Percentiles rank a stretch among this genome's conserved stretches.
These are phyloP conservation scores for Muscina levida DNA, from an alignment of 2,888 invertebrate species.

Conservation along the genomic window DNA sequence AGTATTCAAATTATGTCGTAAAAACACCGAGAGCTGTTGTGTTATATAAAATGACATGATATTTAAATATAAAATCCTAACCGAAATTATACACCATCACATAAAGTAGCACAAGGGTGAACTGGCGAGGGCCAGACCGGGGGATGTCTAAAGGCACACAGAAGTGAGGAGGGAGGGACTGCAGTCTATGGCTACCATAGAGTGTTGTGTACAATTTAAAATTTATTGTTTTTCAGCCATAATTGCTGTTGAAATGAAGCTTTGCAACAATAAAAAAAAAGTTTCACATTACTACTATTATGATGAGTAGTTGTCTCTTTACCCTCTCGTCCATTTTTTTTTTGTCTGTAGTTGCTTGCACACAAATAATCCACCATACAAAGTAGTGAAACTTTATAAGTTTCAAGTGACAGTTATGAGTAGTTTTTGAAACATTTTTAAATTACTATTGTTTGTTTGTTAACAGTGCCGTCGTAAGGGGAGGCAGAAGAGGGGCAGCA, in stretches of 20 bases:
- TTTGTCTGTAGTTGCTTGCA: no score
- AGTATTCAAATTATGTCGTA: slow-evolving; percentile 51
- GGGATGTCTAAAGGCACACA: neutral
- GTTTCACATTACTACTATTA: slow-evolving; percentile 55
- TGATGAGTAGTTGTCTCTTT: no score
- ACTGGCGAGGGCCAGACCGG: neutral
- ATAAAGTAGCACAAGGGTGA: no score
- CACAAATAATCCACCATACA: no score
- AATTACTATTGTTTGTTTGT: slow-evolving; percentile 42
- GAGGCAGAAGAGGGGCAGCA: neutral
- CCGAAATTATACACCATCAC: slow-evolving; percentile 21
- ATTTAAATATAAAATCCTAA: slow-evolving; percentile 52
- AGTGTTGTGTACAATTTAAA: slow-evolving; percentile 51
- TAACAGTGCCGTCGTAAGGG: slow-evolving; percentile 4
- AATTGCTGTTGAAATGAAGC: slow-evolving; percentile 57
- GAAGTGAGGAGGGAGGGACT: no score
- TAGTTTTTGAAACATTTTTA: slow-evolving; percentile 45
- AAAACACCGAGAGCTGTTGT: slow-evolving; percentile 24
- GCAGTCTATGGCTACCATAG: neutral
- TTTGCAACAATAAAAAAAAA: slow-evolving; percentile 48
- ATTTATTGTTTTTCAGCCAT: slow-evolving; percentile 63
- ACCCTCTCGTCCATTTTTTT: no score
- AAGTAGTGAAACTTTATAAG: slow-evolving; percentile 61
- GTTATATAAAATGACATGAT: slow-evolving; percentile 55
- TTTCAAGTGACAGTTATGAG: slow-evolving; percentile 67